These are phyloP conservation scores for Rhagoletis zephyria DNA, from an alignment of 1,140 invertebrate species.

Conservation along the genomic window DNA sequence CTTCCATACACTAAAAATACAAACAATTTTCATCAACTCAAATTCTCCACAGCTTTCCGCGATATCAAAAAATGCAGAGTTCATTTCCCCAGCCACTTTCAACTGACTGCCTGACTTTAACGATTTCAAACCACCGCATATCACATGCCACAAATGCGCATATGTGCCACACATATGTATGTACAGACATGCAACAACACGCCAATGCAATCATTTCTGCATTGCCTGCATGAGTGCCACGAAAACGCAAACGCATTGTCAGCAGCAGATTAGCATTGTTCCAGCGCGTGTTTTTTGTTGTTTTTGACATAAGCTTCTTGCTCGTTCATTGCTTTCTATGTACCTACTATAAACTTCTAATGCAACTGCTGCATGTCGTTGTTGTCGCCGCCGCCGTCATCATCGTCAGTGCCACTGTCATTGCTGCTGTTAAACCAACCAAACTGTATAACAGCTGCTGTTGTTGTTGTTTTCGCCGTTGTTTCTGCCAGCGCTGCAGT, in stretches of 20 bases:
- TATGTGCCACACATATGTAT: background rate
- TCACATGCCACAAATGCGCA: background rate
- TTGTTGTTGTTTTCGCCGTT: background rate
- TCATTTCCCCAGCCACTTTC: too few relatives aligned
- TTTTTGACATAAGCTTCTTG: background rate
- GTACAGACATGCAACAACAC: background rate
- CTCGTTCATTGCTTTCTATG: background rate
- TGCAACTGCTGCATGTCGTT: background rate
- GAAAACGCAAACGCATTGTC: slow-evolving; percentile 22
- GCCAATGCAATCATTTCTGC: background rate
- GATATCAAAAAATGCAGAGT: too few relatives aligned
- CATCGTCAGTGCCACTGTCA: slow-evolving; percentile 4
- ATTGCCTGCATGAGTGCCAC: background rate
- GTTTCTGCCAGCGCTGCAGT: background rate
- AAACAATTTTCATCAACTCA: too few relatives aligned
- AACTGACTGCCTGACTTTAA: too few relatives aligned
- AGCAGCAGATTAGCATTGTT: slow-evolving; percentile 8
- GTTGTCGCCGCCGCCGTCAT: too few relatives aligned
- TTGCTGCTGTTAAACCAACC: background rate
- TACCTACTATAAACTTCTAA: background rate
- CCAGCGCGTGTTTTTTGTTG: too few relatives aligned
- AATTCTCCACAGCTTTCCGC: too few relatives aligned
- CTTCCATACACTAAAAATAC: too few relatives aligned
- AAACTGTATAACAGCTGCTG: too few relatives aligned
- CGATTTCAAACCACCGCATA: background rate